Conservation (phyloP, 2,113 vertebrate species). For the Leucosticte australis region DNA sequence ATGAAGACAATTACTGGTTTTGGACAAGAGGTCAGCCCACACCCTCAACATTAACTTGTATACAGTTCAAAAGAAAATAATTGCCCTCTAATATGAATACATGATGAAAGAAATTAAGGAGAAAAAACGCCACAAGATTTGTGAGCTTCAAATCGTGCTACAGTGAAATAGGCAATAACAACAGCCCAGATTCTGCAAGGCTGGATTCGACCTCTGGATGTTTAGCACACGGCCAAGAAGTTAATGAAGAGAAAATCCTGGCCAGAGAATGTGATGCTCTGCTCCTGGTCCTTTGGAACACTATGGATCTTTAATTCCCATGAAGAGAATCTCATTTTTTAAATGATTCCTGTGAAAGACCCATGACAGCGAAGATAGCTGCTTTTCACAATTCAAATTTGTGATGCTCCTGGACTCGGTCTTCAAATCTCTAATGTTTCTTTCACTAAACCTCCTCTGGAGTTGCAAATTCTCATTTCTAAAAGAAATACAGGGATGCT, state of each 20-base stretch:
- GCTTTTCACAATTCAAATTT: constrained; percentile 13
- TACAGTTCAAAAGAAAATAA: constrained; percentile 4
- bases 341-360: constrained; percentile 22
- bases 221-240: constrained; percentile 25
- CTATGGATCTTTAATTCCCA: constrained; percentile 4
- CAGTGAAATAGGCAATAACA: not conserved
- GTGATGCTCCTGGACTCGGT: not conserved
- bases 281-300: not conserved
- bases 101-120: not conserved
- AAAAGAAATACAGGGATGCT: not conserved
- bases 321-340: constrained; percentile 30
- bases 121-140: not conserved
- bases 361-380: not conserved
- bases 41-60: not conserved
- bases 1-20: not conserved
- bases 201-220: not conserved
- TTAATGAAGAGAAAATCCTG: constrained; percentile 43
- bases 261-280: not conserved
- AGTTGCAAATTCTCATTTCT: not conserved
- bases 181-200: not conserved
- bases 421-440: not conserved
- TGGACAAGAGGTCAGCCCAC: constrained; percentile 5
- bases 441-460: not conserved
- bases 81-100: not conserved
- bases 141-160: not conserved